Evolutionary conservation across 2,797 vertebrate genomes (phyloP).

Genomic region (Enoplosus armatus): DNA sequence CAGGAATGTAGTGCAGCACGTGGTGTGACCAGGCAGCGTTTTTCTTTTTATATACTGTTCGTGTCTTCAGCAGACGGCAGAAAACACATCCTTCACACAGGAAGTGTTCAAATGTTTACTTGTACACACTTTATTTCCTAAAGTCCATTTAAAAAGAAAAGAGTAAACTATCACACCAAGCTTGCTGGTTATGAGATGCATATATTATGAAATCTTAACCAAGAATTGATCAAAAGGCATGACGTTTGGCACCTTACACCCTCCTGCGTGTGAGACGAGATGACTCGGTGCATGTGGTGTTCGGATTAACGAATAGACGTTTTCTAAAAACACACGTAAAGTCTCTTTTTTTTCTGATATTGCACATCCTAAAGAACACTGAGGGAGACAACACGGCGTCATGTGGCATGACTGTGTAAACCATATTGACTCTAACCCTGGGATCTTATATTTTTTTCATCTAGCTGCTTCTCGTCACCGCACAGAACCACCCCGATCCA

Average conservation of each 20-base stretch:
- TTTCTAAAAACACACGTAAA: constrained; percentile 56
- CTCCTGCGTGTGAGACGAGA: constrained; percentile 51
- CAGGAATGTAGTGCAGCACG: constrained; percentile 40
- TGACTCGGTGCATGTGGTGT: constrained; percentile 43
- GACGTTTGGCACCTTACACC: constrained; percentile 73
- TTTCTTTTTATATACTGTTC: not conserved
- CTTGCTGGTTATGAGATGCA: constrained; percentile 75
- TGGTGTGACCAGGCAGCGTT: not conserved
- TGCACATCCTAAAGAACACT: constrained; percentile 82
- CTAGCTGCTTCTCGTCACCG: constrained; percentile 25
- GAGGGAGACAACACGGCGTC: constrained; percentile 68
- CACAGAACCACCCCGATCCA: constrained; percentile 34
- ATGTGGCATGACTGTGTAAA: constrained; percentile 81
- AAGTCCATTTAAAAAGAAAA: constrained; percentile 34
- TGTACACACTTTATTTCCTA: constrained; percentile 37
- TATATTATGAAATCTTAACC: constrained; percentile 55
- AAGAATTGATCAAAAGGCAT: constrained; percentile 64
- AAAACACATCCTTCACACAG: constrained; percentile 41
- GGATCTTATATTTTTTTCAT: constrained; percentile 59
- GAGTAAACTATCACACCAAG: constrained; percentile 54
- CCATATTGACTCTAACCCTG: constrained; percentile 77
- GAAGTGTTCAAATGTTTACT: constrained; percentile 37
- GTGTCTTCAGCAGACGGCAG: not conserved
- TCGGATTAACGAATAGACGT: constrained; percentile 41
- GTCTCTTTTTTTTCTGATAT: constrained; percentile 73